Conservation (phyloP, 2,888 invertebrate species). For the Harmothoe impar region DNA sequence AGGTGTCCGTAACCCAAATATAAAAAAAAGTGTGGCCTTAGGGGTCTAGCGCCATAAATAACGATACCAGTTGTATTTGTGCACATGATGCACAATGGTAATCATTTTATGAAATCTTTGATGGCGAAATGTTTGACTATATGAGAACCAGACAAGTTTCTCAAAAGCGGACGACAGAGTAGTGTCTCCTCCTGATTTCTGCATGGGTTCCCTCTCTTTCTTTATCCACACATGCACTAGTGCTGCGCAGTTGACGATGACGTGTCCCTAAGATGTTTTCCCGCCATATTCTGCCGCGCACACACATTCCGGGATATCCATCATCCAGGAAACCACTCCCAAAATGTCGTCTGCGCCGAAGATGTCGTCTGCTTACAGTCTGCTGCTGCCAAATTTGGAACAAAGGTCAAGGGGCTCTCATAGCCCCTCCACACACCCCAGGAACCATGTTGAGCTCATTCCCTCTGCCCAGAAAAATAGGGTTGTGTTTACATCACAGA, state of each 20-base stretch:
- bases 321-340: slow-evolving; percentile 50
- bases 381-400: slow-evolving; percentile 13
- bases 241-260: slow-evolving; percentile 25
- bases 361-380: too few relatives aligned
- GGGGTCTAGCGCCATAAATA: too few relatives aligned
- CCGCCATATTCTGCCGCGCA: slow-evolving; percentile 14
- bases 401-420: slow-evolving; percentile 14
- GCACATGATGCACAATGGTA: too few relatives aligned
- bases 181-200: background rate
- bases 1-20: too few relatives aligned
- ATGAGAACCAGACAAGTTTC: background rate
- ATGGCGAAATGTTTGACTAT: too few relatives aligned
- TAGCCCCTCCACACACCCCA: background rate
- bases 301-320: slow-evolving; percentile 35
- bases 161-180: background rate
- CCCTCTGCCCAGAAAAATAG: background rate
- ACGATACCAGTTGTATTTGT: too few relatives aligned
- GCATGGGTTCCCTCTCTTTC: too few relatives aligned
- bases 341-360: slow-evolving; percentile 20
- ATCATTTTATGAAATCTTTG: too few relatives aligned
- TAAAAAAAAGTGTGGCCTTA: too few relatives aligned
- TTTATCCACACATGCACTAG: too few relatives aligned
- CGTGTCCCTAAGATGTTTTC: background rate
- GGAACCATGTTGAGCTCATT: background rate
- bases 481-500: background rate